These are phyloP conservation scores for Belgica antarctica DNA, from an alignment of 2,888 invertebrate species.

Conservation along the genomic window DNA sequence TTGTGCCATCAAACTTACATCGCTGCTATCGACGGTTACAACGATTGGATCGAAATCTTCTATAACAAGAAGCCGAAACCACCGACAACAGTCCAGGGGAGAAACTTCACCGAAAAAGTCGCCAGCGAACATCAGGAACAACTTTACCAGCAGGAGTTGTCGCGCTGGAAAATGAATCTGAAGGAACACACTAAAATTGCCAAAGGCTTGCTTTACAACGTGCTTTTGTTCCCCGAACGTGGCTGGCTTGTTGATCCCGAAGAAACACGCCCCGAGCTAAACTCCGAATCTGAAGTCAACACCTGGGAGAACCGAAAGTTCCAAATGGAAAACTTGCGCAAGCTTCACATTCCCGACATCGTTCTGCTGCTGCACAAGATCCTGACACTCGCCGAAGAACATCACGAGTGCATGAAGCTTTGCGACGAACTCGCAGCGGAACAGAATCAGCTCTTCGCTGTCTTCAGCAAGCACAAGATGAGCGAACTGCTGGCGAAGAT, in stretches of 20 bases:
- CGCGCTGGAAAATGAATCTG: slow-evolving; percentile 70
- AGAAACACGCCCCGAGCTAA: slow-evolving; percentile 46
- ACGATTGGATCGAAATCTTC: slow-evolving; percentile 83
- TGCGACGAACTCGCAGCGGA: slow-evolving; percentile 79
- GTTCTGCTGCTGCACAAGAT: slow-evolving; percentile 75
- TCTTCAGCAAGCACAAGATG: slow-evolving; percentile 74
- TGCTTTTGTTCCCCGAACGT: slow-evolving; percentile 81
- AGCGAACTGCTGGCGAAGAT: slow-evolving; percentile 73
- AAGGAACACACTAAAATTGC: slow-evolving; percentile 72
- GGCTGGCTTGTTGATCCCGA: slow-evolving; percentile 83
- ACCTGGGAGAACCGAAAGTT: slow-evolving; percentile 59
- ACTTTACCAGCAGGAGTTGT: slow-evolving; percentile 74
- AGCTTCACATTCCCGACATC: slow-evolving; percentile 81
- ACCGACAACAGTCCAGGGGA: slow-evolving; percentile 61
- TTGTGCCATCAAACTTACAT: slow-evolving; percentile 84
- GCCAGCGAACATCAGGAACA: slow-evolving; percentile 81
- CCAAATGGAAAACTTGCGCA: slow-evolving; percentile 72
- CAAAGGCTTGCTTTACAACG: slow-evolving; percentile 77
- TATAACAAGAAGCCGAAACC: slow-evolving; percentile 75
- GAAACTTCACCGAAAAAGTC: slow-evolving; percentile 82
- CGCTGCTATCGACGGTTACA: slow-evolving; percentile 82
- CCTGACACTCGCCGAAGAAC: slow-evolving; percentile 70
- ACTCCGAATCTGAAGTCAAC: slow-evolving; percentile 56
- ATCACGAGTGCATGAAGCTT: slow-evolving; percentile 74
- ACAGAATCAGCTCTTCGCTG: slow-evolving; percentile 74